phyloP scores from a whole-genome alignment of 2,797 vertebrate species.

The Bryconaethiops microstoma region DNA sequence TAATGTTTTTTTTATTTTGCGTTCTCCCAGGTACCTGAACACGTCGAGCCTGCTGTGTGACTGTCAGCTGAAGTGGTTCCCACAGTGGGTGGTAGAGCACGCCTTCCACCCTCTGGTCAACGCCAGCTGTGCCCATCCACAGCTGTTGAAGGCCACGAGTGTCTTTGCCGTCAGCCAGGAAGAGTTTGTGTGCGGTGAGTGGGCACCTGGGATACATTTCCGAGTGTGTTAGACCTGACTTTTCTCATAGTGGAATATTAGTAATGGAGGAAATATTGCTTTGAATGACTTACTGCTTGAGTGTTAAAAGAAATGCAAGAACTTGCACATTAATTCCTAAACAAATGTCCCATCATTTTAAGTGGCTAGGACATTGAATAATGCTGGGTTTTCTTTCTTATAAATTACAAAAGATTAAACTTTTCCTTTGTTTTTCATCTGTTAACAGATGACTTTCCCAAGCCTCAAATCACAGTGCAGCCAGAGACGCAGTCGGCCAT shows the following conservation, averaged over 20 bases:
- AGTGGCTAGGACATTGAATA: not conserved
- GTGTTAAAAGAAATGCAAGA: not conserved
- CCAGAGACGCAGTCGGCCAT: slow-evolving; percentile 95
- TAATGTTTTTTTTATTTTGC: not conserved
- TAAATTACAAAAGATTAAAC: not conserved
- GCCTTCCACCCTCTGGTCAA: slow-evolving; percentile 86
- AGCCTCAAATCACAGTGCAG: slow-evolving; percentile 96
- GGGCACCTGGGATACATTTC: slow-evolving; percentile 36
- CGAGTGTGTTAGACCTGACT: slow-evolving; percentile 12
- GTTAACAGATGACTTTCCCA: slow-evolving; percentile 93
- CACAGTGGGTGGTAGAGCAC: slow-evolving; percentile 91
- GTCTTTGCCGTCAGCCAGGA: slow-evolving; percentile 88
- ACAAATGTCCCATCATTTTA: not conserved
- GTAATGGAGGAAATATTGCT: slow-evolving; percentile 9
- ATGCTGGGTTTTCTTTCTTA: not conserved
- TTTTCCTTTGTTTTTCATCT: not conserved
- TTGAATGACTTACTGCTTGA: not conserved
- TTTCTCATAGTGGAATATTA: slow-evolving; percentile 19
- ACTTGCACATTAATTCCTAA: not conserved
- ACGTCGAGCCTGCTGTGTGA: slow-evolving; percentile 96
- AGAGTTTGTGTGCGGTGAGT: slow-evolving; percentile 96
- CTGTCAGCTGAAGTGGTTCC: slow-evolving; percentile 97
- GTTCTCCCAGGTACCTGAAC: slow-evolving; percentile 85
- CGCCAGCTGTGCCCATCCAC: slow-evolving; percentile 95
- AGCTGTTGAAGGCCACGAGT: slow-evolving; percentile 89